Evolutionary conservation across 2,888 invertebrate genomes (phyloP).

Genomic region (Ennomos erosarius): DNA sequence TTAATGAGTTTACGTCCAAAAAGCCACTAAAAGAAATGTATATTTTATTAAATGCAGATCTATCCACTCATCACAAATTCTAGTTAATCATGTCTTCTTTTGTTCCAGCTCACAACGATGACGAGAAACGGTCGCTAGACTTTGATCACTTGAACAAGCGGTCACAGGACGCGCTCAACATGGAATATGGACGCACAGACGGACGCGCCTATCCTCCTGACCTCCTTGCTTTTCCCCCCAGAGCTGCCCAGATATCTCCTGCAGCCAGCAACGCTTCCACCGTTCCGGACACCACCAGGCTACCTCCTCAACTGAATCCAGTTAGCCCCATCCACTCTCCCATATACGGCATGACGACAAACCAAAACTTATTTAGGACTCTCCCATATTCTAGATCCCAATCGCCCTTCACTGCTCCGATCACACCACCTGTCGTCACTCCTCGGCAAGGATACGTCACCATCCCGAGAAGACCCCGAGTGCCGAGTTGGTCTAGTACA

Average conservation of each 20-base stretch:
- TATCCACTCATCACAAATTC: too few relatives aligned
- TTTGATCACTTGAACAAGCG: constrained; percentile 86
- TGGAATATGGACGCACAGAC: constrained; percentile 82
- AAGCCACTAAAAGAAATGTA: too few relatives aligned
- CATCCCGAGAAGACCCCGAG: constrained; percentile 92
- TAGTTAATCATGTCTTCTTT: constrained; percentile 22
- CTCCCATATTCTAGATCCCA: constrained; percentile 92
- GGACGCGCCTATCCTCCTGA: constrained; percentile 91
- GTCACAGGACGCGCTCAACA: constrained; percentile 83
- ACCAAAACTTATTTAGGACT: constrained; percentile 90
- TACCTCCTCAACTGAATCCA: constrained; percentile 84
- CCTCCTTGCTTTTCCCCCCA: constrained; percentile 90
- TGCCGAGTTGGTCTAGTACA: constrained; percentile 92
- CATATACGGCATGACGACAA: constrained; percentile 86
- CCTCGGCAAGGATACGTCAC: constrained; percentile 94
- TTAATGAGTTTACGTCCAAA: too few relatives aligned
- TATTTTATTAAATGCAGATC: too few relatives aligned
- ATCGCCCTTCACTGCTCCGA: constrained; percentile 89
- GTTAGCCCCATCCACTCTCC: constrained; percentile 89
- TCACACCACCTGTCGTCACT: constrained; percentile 87
- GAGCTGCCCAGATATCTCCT: constrained; percentile 89
- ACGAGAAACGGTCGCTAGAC: constrained; percentile 89
- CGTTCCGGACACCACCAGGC: constrained; percentile 89
- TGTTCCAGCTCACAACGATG: constrained; percentile 86
- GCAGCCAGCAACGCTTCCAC: constrained; percentile 94